phyloP scores from a whole-genome alignment of 2,113 vertebrate genomes.

The Cebidichthys violaceus region DNA sequence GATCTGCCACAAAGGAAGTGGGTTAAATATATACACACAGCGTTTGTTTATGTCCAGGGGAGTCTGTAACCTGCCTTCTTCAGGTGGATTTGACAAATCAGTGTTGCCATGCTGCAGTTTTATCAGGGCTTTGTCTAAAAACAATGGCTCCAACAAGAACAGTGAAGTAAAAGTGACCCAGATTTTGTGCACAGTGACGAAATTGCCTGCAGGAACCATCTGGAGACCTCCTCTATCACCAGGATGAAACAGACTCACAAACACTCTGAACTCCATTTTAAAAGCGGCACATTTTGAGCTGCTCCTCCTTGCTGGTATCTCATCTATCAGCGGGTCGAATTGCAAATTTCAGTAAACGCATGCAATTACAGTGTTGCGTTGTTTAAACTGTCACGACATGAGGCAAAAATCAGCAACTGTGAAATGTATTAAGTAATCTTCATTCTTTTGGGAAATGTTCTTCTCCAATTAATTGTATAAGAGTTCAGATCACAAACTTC shows the following conservation, averaged over 20 bases:
- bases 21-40: constrained; percentile 40
- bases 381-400: background rate
- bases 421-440: background rate
- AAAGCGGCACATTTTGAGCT: constrained; percentile 28
- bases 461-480: constrained; percentile 18
- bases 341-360: background rate
- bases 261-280: constrained; percentile 11
- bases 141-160: constrained; percentile 71
- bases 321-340: constrained; percentile 12
- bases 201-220: constrained; percentile 81
- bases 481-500: constrained; percentile 58
- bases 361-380: background rate
- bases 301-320: constrained; percentile 35
- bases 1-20: constrained; percentile 48
- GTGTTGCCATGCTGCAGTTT: constrained; percentile 32
- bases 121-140: constrained; percentile 57
- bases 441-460: background rate
- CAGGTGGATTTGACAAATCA: constrained; percentile 53
- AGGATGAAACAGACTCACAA: constrained; percentile 62
- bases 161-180: constrained; percentile 44
- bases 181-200: constrained; percentile 61
- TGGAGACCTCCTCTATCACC: constrained; percentile 68
- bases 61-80: constrained; percentile 30
- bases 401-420: constrained; percentile 5
- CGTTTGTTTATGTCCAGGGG: constrained; percentile 50